These are phyloP conservation scores for Abrostola triplasia DNA, from an alignment of 2,888 invertebrate genomes.

Conservation along the genomic window DNA sequence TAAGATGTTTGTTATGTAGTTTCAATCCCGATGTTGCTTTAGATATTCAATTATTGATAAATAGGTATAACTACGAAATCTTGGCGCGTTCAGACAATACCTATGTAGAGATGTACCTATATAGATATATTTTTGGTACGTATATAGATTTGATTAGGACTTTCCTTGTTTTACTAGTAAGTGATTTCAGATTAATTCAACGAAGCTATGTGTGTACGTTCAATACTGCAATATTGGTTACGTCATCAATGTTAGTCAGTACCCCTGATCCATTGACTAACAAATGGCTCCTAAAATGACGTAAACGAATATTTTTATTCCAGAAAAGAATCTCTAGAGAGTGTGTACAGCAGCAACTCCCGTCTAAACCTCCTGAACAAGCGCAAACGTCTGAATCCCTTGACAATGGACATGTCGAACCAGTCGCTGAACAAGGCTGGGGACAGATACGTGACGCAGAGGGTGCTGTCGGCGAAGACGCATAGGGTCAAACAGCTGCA, in stretches of 20 bases:
- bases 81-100: no score
- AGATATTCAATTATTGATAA: no score
- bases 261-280: not conserved
- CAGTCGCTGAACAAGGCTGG: slow-evolving; percentile 67
- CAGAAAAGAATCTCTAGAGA: slow-evolving; percentile 82
- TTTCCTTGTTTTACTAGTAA: no score
- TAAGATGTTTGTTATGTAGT: not conserved
- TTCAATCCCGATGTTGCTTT: no score
- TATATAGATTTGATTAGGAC: no score
- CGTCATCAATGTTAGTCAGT: not conserved
- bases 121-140: no score
- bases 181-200: no score
- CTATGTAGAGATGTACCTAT: no score
- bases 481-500: slow-evolving; percentile 92
- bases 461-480: slow-evolving; percentile 93
- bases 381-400: slow-evolving; percentile 76
- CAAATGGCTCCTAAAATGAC: not conserved
- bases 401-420: slow-evolving; percentile 70
- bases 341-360: slow-evolving; percentile 84
- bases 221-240: no score
- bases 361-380: slow-evolving; percentile 78
- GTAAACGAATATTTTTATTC: slow-evolving; percentile 31
- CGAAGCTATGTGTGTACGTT: no score
- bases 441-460: slow-evolving; percentile 84
- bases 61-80: no score